Evolutionary conservation across 2,888 invertebrate genomes (phyloP).

Genomic region (Strigamia crassipes): DNA sequence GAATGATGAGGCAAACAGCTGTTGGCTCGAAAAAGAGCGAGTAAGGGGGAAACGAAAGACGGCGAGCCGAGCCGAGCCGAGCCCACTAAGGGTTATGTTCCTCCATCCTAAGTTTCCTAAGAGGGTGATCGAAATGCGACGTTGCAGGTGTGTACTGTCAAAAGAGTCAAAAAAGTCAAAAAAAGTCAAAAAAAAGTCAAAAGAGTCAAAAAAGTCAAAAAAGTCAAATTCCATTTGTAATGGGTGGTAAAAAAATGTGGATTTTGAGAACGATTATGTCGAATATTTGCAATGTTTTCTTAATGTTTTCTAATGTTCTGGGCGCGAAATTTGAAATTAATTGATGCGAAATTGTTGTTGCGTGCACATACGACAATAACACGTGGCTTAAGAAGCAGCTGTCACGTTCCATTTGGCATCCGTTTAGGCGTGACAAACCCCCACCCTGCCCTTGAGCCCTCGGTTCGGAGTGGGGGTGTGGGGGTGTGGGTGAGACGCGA

Average conservation of each 20-base stretch:
- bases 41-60: neutral
- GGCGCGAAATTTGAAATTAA: too few species aligned
- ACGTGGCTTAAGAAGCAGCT: slow-evolving; percentile 12
- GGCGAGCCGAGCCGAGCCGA: neutral
- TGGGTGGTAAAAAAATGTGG: too few species aligned
- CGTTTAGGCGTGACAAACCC: neutral
- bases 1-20: slow-evolving; percentile 17
- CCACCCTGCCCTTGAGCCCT: neutral
- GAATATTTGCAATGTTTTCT: too few species aligned
- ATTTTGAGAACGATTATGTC: too few species aligned
- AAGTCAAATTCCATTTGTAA: too few species aligned
- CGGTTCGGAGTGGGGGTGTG: neutral
- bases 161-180: too few species aligned
- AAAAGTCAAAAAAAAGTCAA: too few species aligned
- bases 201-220: too few species aligned
- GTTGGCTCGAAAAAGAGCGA: neutral
- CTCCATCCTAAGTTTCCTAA: too few species aligned
- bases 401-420: slow-evolving; percentile 13
- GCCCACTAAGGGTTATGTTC: neutral
- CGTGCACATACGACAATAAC: neutral
- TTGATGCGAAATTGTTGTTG: too few species aligned
- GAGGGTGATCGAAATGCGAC: neutral
- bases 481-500: neutral
- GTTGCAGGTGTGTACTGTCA: slow-evolving; percentile 4
- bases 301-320: too few species aligned